phyloP scores from a whole-genome alignment of 2,888 invertebrate genomes.

The Archips xylosteana region DNA sequence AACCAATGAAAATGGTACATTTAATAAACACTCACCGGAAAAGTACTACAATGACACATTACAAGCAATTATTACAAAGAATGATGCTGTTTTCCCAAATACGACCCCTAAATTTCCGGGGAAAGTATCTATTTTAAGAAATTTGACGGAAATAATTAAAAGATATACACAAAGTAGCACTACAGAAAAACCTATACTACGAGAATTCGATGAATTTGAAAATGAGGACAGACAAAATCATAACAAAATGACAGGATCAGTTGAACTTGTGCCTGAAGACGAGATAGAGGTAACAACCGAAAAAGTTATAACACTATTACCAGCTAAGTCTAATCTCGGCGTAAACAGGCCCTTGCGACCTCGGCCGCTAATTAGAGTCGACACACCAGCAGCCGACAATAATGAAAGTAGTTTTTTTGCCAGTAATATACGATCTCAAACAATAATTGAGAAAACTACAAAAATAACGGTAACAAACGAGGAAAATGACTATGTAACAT shows the following conservation, averaged over 20 bases:
- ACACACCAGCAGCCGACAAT: constrained; percentile 66
- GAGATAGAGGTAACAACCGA: constrained; percentile 73
- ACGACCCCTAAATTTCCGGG: constrained; percentile 76
- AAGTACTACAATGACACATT: constrained; percentile 87
- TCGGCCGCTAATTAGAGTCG: constrained; percentile 81
- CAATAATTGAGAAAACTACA: constrained; percentile 61
- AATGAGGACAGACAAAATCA: constrained; percentile 62
- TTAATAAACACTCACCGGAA: constrained; percentile 75
- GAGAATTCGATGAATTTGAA: constrained; percentile 52
- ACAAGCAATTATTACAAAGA: constrained; percentile 87
- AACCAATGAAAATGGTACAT: constrained; percentile 72
- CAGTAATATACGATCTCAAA: constrained; percentile 60
- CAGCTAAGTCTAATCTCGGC: constrained; percentile 92
- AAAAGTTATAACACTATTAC: constrained; percentile 87
- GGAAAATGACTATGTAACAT: constrained; percentile 9
- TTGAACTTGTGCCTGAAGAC: constrained; percentile 78
- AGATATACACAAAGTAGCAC: constrained; percentile 82
- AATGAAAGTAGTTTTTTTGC: constrained; percentile 69
- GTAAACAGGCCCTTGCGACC: constrained; percentile 89
- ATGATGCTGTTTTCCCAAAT: constrained; percentile 76
- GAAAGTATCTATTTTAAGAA: constrained; percentile 82
- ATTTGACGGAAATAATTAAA: constrained; percentile 88
- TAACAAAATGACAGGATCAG: constrained; percentile 73
- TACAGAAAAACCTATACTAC: constrained; percentile 49
- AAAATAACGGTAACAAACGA: constrained; percentile 58